phyloP scores from a whole-genome alignment of 2,888 invertebrate species.

The Chymomyza procnemis region DNA sequence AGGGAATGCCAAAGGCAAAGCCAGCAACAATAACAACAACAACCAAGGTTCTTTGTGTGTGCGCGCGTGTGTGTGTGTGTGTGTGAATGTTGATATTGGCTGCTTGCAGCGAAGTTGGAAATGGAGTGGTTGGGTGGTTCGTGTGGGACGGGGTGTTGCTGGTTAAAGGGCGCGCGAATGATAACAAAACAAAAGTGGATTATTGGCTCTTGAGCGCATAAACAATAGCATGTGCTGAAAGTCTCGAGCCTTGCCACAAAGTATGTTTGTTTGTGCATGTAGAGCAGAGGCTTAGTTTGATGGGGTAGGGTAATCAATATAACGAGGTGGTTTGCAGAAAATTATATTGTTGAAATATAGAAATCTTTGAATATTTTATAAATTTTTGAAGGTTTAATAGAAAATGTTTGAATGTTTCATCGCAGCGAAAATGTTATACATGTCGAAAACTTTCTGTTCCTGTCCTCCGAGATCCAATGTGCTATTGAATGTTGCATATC shows the following conservation, averaged over 20 bases:
- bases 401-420: too few species aligned
- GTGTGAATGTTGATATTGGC: conserved; percentile 4
- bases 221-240: conserved; percentile 54
- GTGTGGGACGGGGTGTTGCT: conserved; percentile 17
- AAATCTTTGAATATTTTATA: too few species aligned
- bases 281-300: not conserved
- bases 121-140: too few species aligned
- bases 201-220: conserved; percentile 69
- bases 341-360: too few species aligned
- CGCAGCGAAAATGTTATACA: too few species aligned
- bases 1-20: conserved; percentile 20
- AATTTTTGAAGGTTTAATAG: too few species aligned
- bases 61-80: conserved; percentile 8
- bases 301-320: too few species aligned
- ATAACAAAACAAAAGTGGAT: conserved; percentile 72
- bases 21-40: conserved; percentile 13
- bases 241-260: not conserved
- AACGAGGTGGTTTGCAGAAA: too few species aligned
- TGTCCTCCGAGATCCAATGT: too few species aligned
- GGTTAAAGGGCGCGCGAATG: conserved; percentile 46
- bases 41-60: not conserved
- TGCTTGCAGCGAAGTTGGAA: not conserved
- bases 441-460: too few species aligned
- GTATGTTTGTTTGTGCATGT: conserved; percentile 9
- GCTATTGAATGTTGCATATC: too few species aligned